Evolutionary conservation across 2,797 vertebrate species (phyloP).

Genomic region (Notoglanidium macrostoma): DNA sequence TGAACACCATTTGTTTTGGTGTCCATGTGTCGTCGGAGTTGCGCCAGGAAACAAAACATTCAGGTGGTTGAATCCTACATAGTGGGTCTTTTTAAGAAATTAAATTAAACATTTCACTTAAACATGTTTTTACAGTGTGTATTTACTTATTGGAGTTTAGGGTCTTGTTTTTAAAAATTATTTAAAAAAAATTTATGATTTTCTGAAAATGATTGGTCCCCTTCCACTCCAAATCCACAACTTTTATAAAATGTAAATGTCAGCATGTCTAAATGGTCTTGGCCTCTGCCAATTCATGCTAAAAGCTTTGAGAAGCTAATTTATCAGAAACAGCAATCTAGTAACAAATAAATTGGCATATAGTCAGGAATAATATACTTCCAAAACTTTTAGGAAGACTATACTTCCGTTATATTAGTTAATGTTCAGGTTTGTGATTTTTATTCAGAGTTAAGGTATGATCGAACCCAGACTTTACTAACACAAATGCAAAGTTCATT

Average conservation of each 20-base stretch:
- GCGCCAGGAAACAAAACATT: too few relatives aligned
- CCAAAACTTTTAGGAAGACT: neutral
- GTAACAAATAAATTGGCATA: neutral
- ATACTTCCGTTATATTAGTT: too few relatives aligned
- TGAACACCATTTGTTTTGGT: too few relatives aligned
- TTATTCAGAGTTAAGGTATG: neutral
- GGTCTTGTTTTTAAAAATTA: neutral
- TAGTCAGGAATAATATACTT: too few relatives aligned
- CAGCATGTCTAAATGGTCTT: neutral
- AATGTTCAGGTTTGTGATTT: neutral
- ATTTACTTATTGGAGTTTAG: neutral
- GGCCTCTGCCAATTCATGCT: neutral
- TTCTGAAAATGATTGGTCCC: neutral
- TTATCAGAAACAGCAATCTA: neutral
- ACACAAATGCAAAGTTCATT: conserved; percentile 19
- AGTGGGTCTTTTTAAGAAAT: neutral
- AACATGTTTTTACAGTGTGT: neutral
- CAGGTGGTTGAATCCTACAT: too few relatives aligned
- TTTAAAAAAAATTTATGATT: neutral
- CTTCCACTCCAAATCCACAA: neutral
- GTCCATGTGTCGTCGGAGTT: too few relatives aligned
- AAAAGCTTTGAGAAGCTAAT: neutral
- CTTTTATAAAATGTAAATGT: neutral
- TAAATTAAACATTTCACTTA: neutral
- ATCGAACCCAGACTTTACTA: conserved; percentile 1